Evolutionary conservation across 2,797 vertebrate species (phyloP).

Genomic region (Phataginus tetradactyla): DNA sequence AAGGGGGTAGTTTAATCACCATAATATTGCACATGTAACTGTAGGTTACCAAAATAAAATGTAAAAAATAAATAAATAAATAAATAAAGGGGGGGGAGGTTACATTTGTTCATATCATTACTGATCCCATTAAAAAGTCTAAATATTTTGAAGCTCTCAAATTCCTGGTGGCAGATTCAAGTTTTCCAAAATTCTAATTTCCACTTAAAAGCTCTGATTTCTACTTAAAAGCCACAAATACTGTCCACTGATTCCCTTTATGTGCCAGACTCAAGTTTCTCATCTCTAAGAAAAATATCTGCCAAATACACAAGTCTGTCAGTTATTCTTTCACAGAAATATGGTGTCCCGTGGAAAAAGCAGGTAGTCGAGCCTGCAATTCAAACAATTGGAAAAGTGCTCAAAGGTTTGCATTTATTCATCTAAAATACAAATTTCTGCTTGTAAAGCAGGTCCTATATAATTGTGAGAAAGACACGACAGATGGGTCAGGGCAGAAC

Average conservation of each 20-base stretch:
- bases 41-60: too few relatives aligned
- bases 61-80: too few relatives aligned
- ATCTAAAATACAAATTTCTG: background rate
- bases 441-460: background rate
- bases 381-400: background rate
- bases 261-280: background rate
- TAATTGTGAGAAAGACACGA: background rate
- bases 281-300: background rate
- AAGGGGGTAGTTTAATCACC: too few relatives aligned
- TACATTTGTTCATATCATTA: background rate
- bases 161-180: background rate
- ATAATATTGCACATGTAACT: too few relatives aligned
- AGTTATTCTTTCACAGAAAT: background rate
- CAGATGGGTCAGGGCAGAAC: background rate
- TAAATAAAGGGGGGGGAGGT: too few relatives aligned
- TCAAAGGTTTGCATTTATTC: background rate
- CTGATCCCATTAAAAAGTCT: background rate
- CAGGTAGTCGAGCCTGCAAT: background rate
- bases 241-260: background rate
- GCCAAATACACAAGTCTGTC: background rate
- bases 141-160: background rate
- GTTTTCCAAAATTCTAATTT: constrained; percentile 18
- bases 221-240: background rate
- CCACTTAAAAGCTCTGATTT: constrained; percentile 21
- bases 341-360: background rate